Conservation (phyloP, 2,113 vertebrate species). For the Mixornis gularis region DNA sequence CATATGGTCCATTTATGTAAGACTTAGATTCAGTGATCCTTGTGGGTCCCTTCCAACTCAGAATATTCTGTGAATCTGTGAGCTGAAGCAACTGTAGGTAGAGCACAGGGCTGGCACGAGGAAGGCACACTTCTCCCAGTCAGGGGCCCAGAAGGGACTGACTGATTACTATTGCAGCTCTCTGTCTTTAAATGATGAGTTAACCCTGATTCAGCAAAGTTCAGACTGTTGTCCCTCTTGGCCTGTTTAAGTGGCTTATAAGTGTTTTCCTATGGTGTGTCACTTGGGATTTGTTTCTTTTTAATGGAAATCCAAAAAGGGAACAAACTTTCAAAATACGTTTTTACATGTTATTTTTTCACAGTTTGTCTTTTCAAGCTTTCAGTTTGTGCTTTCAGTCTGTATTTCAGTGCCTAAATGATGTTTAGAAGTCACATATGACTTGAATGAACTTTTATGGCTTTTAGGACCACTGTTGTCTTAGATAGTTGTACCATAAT, state of each 20-base stretch:
- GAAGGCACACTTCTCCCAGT: not conserved
- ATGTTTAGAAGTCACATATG: not conserved
- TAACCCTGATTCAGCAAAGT: not conserved
- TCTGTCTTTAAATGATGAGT: not conserved
- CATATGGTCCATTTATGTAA: rapidly evolving
- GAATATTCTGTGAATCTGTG: not conserved
- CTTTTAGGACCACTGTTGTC: not conserved
- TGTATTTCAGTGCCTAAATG: not conserved
- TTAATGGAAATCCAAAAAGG: not conserved
- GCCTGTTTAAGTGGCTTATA: not conserved
- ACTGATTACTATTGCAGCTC: not conserved
- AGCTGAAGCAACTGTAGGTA: not conserved
- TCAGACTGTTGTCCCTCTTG: not conserved
- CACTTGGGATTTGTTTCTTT: not conserved
- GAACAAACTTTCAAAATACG: not conserved
- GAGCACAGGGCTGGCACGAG: not conserved
- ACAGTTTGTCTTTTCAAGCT: not conserved
- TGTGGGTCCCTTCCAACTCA: not conserved
- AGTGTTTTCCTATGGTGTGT: not conserved
- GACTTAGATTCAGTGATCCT: not conserved
- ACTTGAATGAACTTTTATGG: not conserved
- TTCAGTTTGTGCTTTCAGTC: not conserved
- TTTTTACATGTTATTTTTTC: not conserved
- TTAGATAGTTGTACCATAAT: not conserved
- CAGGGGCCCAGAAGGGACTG: not conserved